phyloP scores from a whole-genome alignment of 2,113 vertebrate species.

The Stegastes partitus region DNA sequence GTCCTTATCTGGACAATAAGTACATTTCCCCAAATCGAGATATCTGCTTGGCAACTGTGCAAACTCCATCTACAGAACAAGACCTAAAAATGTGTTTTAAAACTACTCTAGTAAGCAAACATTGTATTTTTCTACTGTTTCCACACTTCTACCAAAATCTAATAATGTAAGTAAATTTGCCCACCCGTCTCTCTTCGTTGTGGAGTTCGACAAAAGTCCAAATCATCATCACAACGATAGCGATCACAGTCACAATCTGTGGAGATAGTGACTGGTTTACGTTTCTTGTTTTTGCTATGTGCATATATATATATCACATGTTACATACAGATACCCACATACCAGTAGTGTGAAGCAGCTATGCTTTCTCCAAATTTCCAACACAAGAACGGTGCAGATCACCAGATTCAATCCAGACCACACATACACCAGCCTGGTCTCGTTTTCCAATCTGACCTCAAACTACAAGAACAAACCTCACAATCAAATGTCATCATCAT shows the following conservation, averaged over 20 bases:
- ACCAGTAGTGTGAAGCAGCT: background rate
- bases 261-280: background rate
- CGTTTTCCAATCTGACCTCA: background rate
- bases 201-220: fast-evolving
- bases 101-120: too few relatives aligned
- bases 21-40: too few relatives aligned
- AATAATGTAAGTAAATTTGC: background rate
- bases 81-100: too few relatives aligned
- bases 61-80: too few relatives aligned
- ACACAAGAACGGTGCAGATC: background rate
- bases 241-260: fast-evolving
- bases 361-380: background rate
- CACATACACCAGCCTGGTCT: background rate
- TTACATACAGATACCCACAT: background rate
- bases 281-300: background rate
- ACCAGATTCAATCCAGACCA: background rate
- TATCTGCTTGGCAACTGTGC: too few relatives aligned
- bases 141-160: too few relatives aligned
- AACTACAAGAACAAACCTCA: constrained; percentile 8
- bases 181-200: background rate
- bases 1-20: too few relatives aligned
- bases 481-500: too few relatives aligned
- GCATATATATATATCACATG: background rate
- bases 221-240: background rate
- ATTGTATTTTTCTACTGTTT: too few relatives aligned